A percentile compares a stretch with the other conserved stretches of the same genome.
Conservation (phyloP, 2,888 invertebrate genomes). For the Osmoderma eremita region DNA sequence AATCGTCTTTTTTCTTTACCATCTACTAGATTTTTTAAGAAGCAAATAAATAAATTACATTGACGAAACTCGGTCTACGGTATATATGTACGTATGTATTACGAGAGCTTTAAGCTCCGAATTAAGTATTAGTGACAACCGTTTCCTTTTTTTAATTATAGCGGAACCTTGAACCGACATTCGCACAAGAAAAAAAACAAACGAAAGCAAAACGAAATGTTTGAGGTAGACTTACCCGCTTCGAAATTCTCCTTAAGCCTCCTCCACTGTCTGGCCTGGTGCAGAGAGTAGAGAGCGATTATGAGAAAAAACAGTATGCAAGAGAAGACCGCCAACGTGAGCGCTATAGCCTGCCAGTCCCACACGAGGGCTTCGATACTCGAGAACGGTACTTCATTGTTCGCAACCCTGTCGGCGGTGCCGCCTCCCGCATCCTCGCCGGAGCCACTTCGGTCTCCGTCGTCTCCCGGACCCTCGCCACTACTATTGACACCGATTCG, state of each 20-base stretch:
- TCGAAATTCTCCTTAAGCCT: slow-evolving; percentile 80
- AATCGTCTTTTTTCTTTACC: too few relatives aligned
- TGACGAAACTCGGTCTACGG: too few relatives aligned
- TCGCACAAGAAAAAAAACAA: not conserved
- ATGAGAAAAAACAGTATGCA: slow-evolving; percentile 84
- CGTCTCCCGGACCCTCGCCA: slow-evolving; percentile 30
- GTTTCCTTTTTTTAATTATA: slow-evolving; percentile 13
- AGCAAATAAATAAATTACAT: too few relatives aligned
- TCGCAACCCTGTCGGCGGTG: slow-evolving; percentile 52
- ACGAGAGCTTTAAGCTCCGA: too few relatives aligned
- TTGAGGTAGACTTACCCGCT: slow-evolving; percentile 70
- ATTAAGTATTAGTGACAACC: too few relatives aligned
- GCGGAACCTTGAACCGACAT: slow-evolving; percentile 19
- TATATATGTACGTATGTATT: too few relatives aligned
- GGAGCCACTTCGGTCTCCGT: slow-evolving; percentile 11
- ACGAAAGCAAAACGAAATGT: slow-evolving; percentile 9
- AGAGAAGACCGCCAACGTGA: slow-evolving; percentile 78
- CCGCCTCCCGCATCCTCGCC: slow-evolving; percentile 27
- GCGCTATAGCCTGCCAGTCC: slow-evolving; percentile 80
- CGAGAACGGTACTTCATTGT: slow-evolving; percentile 63
- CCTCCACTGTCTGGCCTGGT: slow-evolving; percentile 83
- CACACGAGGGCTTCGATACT: slow-evolving; percentile 67
- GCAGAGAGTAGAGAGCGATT: slow-evolving; percentile 78
- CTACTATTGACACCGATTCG: slow-evolving; percentile 64
- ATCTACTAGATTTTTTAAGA: too few relatives aligned